Conservation (phyloP, 2,113 vertebrate genomes). For the Periophthalmus modestus region DNA sequence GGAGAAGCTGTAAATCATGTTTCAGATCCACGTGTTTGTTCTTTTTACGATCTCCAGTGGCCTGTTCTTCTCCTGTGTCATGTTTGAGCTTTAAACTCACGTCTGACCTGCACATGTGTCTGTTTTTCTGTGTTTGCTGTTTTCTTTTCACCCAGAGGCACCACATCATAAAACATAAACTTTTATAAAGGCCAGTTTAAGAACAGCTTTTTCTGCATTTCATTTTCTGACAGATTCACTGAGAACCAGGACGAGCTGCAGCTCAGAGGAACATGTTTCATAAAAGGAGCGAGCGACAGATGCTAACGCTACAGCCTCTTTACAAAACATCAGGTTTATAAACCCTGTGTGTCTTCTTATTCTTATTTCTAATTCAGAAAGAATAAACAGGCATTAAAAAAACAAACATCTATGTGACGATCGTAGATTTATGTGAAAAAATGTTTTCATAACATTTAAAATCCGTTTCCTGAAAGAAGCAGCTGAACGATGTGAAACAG, state of each 20-base stretch:
- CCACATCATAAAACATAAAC: background rate
- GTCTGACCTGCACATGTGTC: slow-evolving; percentile 7
- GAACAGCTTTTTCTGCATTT: background rate
- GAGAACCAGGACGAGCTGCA: background rate
- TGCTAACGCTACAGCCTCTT: too few relatives aligned
- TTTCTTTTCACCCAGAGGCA: background rate
- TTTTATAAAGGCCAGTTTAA: slow-evolving; percentile 1
- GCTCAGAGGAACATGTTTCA: background rate
- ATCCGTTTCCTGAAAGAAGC: background rate
- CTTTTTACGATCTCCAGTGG: slow-evolving; percentile 6
- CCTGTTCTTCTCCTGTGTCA: slow-evolving; percentile 13
- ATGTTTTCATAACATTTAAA: background rate
- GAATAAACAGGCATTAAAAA: too few relatives aligned
- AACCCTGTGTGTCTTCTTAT: background rate
- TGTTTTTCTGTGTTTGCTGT: background rate
- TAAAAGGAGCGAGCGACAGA: background rate
- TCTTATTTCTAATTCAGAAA: background rate
- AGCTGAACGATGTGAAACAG: background rate
- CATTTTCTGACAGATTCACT: background rate
- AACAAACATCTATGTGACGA: too few relatives aligned
- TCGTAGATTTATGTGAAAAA: too few relatives aligned
- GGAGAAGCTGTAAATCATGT: slow-evolving; percentile 54
- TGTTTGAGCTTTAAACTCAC: background rate
- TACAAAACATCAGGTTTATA: background rate
- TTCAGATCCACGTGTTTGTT: slow-evolving; percentile 37